Evolutionary conservation across 2,113 vertebrate species (phyloP).

Genomic region (human (Homo sapiens)): DNA sequence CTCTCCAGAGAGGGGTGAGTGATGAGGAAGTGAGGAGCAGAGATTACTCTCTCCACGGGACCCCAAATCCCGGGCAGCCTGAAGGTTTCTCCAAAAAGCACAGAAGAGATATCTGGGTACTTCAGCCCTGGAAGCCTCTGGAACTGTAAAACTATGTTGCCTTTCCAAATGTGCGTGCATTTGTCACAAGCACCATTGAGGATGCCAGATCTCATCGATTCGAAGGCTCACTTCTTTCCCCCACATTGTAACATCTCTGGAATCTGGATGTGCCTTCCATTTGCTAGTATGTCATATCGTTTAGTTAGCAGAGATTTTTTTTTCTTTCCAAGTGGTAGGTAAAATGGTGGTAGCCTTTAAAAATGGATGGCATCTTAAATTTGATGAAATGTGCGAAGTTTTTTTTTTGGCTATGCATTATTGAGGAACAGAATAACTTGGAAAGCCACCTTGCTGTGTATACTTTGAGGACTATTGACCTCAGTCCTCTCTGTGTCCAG

Average conservation of each 20-base stretch:
- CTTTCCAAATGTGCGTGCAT: not conserved
- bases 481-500: not conserved
- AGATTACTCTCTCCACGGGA: not conserved
- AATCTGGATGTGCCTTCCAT: not conserved
- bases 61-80: not conserved
- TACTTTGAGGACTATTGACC: not conserved
- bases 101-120: not conserved
- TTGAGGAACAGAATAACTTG: not conserved
- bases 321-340: not conserved
- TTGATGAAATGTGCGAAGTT: not conserved
- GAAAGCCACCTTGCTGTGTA: not conserved
- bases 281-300: not conserved
- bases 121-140: not conserved
- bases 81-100: not conserved
- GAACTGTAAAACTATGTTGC: not conserved
- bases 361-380: not conserved
- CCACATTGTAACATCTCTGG: slow-evolving; percentile 16
- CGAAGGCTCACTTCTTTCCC: not conserved
- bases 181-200: not conserved
- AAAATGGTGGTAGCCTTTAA: not conserved
- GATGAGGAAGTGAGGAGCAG: not conserved
- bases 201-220: not conserved
- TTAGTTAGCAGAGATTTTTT: not conserved
- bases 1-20: not conserved
- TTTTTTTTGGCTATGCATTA: not conserved